Evolutionary conservation across 2,797 vertebrate genomes (phyloP), one percentile per base, ranked within the genome.

Genomic region (Microchirus variegatus): DNA sequence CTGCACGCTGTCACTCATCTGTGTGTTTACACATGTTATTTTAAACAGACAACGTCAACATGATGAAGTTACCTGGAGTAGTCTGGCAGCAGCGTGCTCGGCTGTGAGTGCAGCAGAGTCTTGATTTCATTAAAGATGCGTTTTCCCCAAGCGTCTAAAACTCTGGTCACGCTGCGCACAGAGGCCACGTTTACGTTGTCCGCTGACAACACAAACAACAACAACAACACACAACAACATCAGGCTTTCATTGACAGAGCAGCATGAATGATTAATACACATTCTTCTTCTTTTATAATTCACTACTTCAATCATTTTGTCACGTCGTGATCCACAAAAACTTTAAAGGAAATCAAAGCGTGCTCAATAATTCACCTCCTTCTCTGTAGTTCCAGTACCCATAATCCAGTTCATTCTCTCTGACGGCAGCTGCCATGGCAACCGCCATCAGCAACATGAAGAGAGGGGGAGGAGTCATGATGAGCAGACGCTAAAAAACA

Each of bases 371-470:
- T 82, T 90, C 86, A 94, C 93, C 92, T 93, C 93, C 93, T 50
- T 94, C 93, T 87, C 92, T 92, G 85, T 93, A 94, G 89, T 94
- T 94, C 93, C 93, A 94, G 80, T 85, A 84, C 42, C 92, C 92
- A 50, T 91, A 89, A 81, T 93, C 90, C 88, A 93, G 74, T 59
- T 93, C 87, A 56, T 93, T 94, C 72, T 89, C 87, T 74, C 90
- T 74, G 22, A 66, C 59, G 41, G 47, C 76, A 38, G 88, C 67
- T 13, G 45, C 84, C 77, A 68, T 49, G 58, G 81, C 69, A 78
- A 91, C 84, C 48, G 72, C 56, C 73, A 84, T 79, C 80, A 88
- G 84, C 62, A 84, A 38, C 74, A 79, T 81, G 79, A 84, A 82
- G 59, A 84, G 62, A 52, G 52, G 76, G 51, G 75, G 69, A 76